These are phyloP conservation scores for Propithecus deckenii DNA, from an alignment of 2,797 vertebrate genomes.

Conservation along the genomic window DNA sequence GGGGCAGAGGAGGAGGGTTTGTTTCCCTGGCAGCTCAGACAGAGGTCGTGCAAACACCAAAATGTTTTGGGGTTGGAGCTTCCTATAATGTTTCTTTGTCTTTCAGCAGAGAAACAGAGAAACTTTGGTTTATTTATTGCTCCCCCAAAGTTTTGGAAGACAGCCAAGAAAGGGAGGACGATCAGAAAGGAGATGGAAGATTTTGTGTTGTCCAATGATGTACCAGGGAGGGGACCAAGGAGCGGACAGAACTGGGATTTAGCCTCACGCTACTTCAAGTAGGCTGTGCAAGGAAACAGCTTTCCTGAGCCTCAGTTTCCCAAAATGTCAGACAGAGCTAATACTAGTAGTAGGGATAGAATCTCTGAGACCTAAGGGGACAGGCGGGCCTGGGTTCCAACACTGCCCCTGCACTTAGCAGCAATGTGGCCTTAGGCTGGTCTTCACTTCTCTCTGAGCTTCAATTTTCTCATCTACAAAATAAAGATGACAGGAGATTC, in stretches of 20 bases:
- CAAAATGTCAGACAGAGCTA: neutral
- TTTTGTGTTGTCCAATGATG: neutral
- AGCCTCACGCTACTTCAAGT: neutral
- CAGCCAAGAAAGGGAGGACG: neutral
- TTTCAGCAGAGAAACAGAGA: neutral
- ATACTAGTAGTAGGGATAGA: neutral
- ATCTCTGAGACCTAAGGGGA: neutral
- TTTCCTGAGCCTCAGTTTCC: neutral
- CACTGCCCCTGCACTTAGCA: neutral
- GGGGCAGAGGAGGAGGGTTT: rapidly evolving
- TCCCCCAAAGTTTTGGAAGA: neutral
- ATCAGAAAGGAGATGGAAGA: neutral
- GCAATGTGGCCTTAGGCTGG: neutral
- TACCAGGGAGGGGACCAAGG: neutral
- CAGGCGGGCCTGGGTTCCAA: neutral
- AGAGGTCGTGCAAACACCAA: neutral
- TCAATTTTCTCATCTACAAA: neutral
- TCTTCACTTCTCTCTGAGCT: neutral
- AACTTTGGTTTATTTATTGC: neutral
- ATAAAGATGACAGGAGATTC: neutral
- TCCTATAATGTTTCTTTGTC: neutral
- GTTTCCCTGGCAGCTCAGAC: neutral
- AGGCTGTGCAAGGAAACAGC: neutral
- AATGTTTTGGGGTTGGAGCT: neutral
- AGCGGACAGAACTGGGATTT: neutral